Evolutionary conservation across 2,888 invertebrate species (phyloP), one percentile per base, ranked within the genome.

Genomic region (Epicampocera succincta): DNA sequence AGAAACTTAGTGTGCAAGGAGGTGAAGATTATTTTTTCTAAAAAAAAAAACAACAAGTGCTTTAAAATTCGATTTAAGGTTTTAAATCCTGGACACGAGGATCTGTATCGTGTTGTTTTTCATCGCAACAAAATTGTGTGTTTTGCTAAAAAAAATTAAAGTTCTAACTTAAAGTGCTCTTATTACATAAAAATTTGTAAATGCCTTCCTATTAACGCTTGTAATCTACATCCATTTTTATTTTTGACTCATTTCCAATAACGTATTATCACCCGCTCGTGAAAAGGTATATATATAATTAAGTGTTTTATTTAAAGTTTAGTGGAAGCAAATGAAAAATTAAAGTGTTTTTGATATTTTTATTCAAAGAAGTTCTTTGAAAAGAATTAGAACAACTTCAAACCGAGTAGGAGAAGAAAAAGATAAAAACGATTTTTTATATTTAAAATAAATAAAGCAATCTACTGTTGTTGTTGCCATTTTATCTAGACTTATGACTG

Each of bases 71-170:
- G 54, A 63, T 58, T 42, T 46, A 40, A 21, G 3, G 15, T 40
- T 29, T 48, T 50, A 83, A 42, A 88, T 88, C 88, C 88, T 87
- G 83, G 83, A 85, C 88, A 86, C 88, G 88, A 89, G 88, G 88
- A 89, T 88, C 86, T 83, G 86, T 88, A 89, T 89, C 89, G 89
- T 84, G 87, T 86, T 81, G 40, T 5, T 42, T 5, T 42, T 29
- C 48, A 54, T 68, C 48, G 54, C 11, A 60, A 29, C n/a, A 13
- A 73, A 52, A 25, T 17, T 38, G 17, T 46, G 25, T 25, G n/a
- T n/a, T 40, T 25, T 25, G 42, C 3, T 40, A 8, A 12, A 69
- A 65, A 54, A 50, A 56, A 42, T 38, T 63, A 84, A 66, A 68
- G 52, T 75, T 84, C 80, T 58, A 86, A 73, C 71, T 61, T 81